phyloP scores from a whole-genome alignment of 2,888 invertebrate species.

The Camptogramma bilineatum region DNA sequence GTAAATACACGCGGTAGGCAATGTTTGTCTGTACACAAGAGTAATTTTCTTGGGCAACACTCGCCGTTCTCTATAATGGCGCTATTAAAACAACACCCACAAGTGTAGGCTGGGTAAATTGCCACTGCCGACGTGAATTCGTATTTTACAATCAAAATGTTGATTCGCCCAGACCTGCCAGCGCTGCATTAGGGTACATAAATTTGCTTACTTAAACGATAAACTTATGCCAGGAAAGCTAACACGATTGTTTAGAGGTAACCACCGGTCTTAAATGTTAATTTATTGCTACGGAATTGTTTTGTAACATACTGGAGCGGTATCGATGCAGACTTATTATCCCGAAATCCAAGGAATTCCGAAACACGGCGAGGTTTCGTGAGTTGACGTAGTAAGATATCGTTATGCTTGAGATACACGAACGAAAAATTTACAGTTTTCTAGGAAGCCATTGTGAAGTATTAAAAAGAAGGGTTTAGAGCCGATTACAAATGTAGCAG shows the following conservation, averaged over 20 bases:
- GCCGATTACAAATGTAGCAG: constrained; percentile 41
- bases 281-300: constrained; percentile 62
- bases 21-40: constrained; percentile 64
- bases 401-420: constrained; percentile 74
- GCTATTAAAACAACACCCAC: constrained; percentile 83
- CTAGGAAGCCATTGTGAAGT: constrained; percentile 65
- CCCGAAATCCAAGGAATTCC: constrained; percentile 55
- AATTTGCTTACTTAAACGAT: constrained; percentile 77
- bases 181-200: constrained; percentile 76
- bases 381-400: constrained; percentile 69
- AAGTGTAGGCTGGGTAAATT: constrained; percentile 70
- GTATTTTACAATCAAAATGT: constrained; percentile 79
- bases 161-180: constrained; percentile 78
- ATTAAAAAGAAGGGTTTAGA: constrained; percentile 50
- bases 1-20: constrained; percentile 61
- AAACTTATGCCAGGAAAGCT: constrained; percentile 68
- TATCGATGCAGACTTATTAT: constrained; percentile 44
- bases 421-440: constrained; percentile 70
- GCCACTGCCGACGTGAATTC: constrained; percentile 77
- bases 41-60: constrained; percentile 79
- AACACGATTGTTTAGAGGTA: constrained; percentile 68
- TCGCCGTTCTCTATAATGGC: constrained; percentile 75
- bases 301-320: constrained; percentile 48
- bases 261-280: constrained; percentile 66
- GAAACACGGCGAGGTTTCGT: constrained; percentile 67